Base-by-base conservation (phyloP, 1,140 invertebrate species). In the Lepidurus arcticus region DNA sequence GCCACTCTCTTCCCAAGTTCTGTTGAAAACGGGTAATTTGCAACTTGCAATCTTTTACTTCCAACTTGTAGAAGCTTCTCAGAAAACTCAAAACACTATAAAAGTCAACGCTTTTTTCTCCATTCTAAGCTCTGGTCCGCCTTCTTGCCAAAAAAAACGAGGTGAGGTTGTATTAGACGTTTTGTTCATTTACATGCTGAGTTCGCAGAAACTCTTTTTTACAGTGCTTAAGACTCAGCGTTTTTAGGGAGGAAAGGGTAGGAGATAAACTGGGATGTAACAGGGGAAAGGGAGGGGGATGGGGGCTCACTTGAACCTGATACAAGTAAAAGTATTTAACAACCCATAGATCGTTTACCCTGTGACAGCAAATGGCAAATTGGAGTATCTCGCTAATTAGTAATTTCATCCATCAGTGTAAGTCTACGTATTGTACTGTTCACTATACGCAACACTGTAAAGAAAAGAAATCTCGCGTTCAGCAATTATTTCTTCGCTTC, bases 271-370 rank as follows among this genome's bases (percentile, higher is more conserved):
- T 34, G 34, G 34, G 53, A 13, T 65, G 16, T 65, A 16, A 65
- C 53, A 65, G 53, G 53, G 21, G 53, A 16, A 16, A 65, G 53
- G 13, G 13, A 7, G 2, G 13, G 53, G 53, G 53, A 65, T 65
- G 47, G 47, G 8, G 9, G 13, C 9, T 7, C 9, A 65, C 16
- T 65, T 47, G 16, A 13, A 65, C 53, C 21, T 65, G 53, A 65
- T 65, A 65, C 53, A 65, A 65, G 53, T 65, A 65, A 65, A 65
- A 65, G 53, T 65, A 65, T 7, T 65, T 65, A 65, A 65, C 53
- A 65, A 16, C 53, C 53, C 53, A 65, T 65, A 65, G 1, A 65
- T 65, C 53, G 53, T 65, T 47, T 65, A 65, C 53, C 53, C 53
- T 65, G 53, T 65, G 53, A 65, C 53, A 65, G 53, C 53, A 16